Evolutionary conservation across 1,140 invertebrate genomes (phyloP), one percentile per base, ranked within the genome.

Genomic region (Odontomachus brunneus): DNA sequence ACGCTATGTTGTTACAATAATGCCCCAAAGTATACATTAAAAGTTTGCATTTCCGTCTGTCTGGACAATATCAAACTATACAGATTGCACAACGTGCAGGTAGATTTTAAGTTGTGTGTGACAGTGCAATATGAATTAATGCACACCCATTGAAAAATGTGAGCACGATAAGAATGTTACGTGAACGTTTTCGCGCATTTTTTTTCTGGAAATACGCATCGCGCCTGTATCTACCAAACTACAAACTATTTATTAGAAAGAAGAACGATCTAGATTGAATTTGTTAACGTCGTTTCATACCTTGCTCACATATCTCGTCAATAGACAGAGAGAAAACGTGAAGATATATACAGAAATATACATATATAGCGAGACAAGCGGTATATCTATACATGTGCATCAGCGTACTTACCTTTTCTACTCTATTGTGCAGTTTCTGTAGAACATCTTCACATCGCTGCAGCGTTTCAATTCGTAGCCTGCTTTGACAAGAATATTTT

Each of bases 391-490:
- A 19, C n/a, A n/a, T 11, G 5, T 73, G 26, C 19, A 53, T 33
- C 19, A 59, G 0, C 17, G 81, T 86, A 78, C 81, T 88, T 93
- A 94, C 96, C 95, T 96, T 94, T 92, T 95, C 94, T 69, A 96
- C 95, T 95, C 95, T 96, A 49, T 94, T 93, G 73, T 95, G 95
- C 57, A 96, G 93, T 91, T 95, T 96, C 29, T 95, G 91, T 9
- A 96, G 91, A 69, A 96, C 95, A 88, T 95, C 95, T 92, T 96
- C 96, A 87, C 96, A 96, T 91, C 95, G 95, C 26, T 94, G 91
- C 44, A 96, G 91, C 53, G 96, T 96, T 87, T 96, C 95, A 88
- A 96, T 94, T 91, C 95, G 96, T 91, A 96, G 94, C 89, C 96
- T 96, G 90, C 85, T 89, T 76, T n/a, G 15, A 22, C 22, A 86